Evolutionary conservation across 1,140 invertebrate genomes (phyloP), one percentile per base, ranked within the genome.

Genomic region (Homalodisca vitripennis): DNA sequence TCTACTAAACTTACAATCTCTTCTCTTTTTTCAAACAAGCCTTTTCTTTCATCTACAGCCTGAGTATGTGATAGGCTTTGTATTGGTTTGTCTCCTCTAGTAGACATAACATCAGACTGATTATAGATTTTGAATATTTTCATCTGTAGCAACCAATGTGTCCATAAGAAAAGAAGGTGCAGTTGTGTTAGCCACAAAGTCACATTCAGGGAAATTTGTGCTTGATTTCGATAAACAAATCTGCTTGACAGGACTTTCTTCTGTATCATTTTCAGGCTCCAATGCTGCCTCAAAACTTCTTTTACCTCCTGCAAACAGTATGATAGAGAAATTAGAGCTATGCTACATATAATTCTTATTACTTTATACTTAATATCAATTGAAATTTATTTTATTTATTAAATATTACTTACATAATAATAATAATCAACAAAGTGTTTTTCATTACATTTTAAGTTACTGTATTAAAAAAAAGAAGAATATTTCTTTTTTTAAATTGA

Each of bases 181-280:
- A 60, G 55, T 60, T 2, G 29, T n/a, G 29, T 60, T 29, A 27
- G 13, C 29, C 24, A 60, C 3, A n/a, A 60, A 12, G 14, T 29
- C 55, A 26, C 10, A 26, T 29, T 51, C 48, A n/a, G 48, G 3
- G 3, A 22, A 51, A 3, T n/a, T 14, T 12, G 17, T 22, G 14
- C 22, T 22, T 20, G n/a, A n/a, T n/a, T 26, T 60, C 29, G 55
- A 60, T 26, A 60, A 10, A 30, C 55, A 60, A 10, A 60, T 10
- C 27, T 60, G 55, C 29, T 60, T 60, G 2, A 60, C 27, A 30
- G 55, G 55, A 60, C 55, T 60, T 30, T 60, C 55, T 60, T 60
- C 55, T 27, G 55, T 60, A 24, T 60, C 27, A 30, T 60, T 60
- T 60, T 60, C 55, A 27, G 22, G 27, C 29, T 60, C 55, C n/a